These are phyloP conservation scores for Rutpela maculata DNA, from an alignment of 2,888 invertebrate genomes.

Conservation along the genomic window DNA sequence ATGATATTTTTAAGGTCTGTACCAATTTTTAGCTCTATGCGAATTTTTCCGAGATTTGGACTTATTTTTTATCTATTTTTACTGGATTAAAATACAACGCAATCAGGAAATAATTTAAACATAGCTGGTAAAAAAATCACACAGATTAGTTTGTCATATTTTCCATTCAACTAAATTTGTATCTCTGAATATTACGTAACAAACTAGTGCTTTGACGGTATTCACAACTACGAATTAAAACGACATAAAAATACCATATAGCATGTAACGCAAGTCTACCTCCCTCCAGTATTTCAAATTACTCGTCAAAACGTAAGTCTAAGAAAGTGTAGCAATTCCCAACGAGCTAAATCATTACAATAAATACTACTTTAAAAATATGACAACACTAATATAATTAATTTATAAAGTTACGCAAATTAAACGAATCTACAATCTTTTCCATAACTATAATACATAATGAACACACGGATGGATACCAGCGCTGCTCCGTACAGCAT, in stretches of 20 bases:
- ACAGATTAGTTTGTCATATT: conserved; percentile 15
- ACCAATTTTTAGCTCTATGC: too few species aligned
- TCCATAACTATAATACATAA: conserved; percentile 5
- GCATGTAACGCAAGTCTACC: neutral
- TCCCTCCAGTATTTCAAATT: conserved; percentile 8
- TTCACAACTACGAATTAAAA: neutral
- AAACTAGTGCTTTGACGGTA: neutral
- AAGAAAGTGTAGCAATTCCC: neutral
- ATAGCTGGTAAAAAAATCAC: conserved; percentile 11
- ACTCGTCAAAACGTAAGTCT: neutral
- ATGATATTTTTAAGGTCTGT: too few species aligned
- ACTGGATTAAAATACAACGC: too few species aligned
- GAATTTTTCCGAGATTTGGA: too few species aligned
- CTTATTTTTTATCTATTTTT: too few species aligned
- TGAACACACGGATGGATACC: conserved; percentile 7
- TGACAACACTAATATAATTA: conserved; percentile 21
- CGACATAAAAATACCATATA: neutral
- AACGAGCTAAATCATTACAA: conserved; percentile 15
- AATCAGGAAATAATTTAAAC: neutral
- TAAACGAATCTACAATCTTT: conserved; percentile 33
- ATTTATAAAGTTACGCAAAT: conserved; percentile 28
- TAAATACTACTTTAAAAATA: conserved; percentile 24
- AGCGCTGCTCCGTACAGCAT: neutral
- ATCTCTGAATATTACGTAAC: conserved; percentile 24
- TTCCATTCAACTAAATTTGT: conserved; percentile 38